Evolutionary conservation across 2,888 invertebrate genomes (phyloP), one percentile per base, ranked within the genome.

Genomic region (Tigriopus californicus): DNA sequence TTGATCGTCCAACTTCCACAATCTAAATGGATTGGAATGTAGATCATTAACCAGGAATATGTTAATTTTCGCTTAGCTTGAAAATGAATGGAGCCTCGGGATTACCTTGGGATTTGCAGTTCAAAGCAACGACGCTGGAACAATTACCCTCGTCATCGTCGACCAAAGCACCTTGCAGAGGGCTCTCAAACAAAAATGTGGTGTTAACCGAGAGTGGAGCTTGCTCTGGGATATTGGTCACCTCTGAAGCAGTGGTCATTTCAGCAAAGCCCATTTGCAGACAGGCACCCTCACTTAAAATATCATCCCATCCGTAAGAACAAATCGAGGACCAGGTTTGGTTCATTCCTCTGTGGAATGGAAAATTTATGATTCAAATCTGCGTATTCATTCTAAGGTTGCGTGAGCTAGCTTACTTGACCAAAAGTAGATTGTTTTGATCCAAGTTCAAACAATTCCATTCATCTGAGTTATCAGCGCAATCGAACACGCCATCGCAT

Each of bases 401-500:
- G n/a, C n/a, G n/a, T n/a, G n/a, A n/a, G n/a, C n/a, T n/a, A 33
- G 8, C 33, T 33, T 33, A 33, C 33, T 33, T 33, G 33, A 33
- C 33, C 33, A 33, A 33, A 33, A 33, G 33, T 33, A 5, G 33
- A 8, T 33, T 33, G 22, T 49, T 49, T 20, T 15, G 13, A 22
- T 5, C 13, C 5, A 40, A 22, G 2, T 18, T 46, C 13, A 74
- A 64, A 64, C 80, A 80, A 56, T 74, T 70, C 77, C 78, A 79
- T 69, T 80, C 80, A 65, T 80, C 80, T 1, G 79, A 79, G 61
- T 71, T 70, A 66, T 80, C 80, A 0, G 77, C 73, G 65, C 80
- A 80, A 63, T 80, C 75, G 41, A 73, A 72, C 25, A 74, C 69
- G 2, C 79, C 79, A 66, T 80, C 78, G 65, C 80, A 80, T 3